These are phyloP conservation scores for Anguilla marmorata DNA, from an alignment of 2,797 vertebrate species.

Conservation along the genomic window DNA sequence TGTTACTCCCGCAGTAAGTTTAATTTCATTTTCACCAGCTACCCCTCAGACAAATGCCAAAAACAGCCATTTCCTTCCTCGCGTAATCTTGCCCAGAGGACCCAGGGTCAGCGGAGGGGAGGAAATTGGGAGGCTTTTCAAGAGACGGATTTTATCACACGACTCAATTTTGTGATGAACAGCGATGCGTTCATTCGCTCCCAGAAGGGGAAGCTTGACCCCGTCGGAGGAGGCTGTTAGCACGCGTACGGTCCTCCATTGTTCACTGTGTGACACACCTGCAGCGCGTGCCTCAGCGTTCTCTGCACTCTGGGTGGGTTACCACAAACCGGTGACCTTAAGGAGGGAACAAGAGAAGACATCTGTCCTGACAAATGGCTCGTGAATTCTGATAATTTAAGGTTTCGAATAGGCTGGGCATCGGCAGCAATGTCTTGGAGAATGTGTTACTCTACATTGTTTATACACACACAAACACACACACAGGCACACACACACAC, in stretches of 20 bases:
- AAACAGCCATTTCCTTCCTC: neutral
- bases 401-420: neutral
- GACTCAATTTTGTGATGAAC: neutral
- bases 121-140: slow-evolving; percentile 6
- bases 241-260: neutral
- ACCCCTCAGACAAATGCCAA: neutral
- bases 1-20: neutral
- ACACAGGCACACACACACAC: neutral
- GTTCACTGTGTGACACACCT: neutral
- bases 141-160: neutral
- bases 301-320: neutral
- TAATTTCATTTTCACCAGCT: neutral
- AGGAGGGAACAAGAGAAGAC: neutral
- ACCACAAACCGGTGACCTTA: neutral
- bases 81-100: neutral
- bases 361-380: neutral
- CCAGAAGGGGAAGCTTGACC: neutral
- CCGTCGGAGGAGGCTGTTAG: neutral
- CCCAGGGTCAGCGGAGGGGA: neutral
- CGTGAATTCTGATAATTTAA: neutral
- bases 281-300: neutral
- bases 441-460: neutral
- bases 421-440: neutral
- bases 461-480: neutral
- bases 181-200: neutral